A percentile compares a stretch with the other conserved stretches of the same genome.
These are phyloP conservation scores for Sardinella longiceps DNA, from an alignment of 2,797 vertebrate species.

Conservation along the genomic window DNA sequence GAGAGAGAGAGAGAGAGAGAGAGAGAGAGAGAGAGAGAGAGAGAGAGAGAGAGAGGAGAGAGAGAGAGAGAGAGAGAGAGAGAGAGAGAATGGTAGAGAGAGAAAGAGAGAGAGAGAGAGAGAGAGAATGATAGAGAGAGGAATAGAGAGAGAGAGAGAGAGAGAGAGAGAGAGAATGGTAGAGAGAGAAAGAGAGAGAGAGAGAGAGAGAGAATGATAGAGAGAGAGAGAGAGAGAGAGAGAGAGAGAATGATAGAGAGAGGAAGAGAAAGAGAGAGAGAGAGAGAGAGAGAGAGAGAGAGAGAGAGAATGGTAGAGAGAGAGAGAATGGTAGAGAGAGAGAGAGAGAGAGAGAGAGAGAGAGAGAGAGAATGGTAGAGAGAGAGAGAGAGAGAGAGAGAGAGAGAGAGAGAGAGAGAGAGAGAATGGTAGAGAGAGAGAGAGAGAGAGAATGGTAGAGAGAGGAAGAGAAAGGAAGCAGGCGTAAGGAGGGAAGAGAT, in stretches of 20 bases:
- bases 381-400: not conserved
- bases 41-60: not conserved
- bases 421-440: too few species aligned
- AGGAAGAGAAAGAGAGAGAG: too few species aligned
- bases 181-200: too few species aligned
- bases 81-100: not conserved
- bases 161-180: too few species aligned
- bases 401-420: slow-evolving; percentile 6
- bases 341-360: not conserved
- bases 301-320: not conserved
- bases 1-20: too few species aligned
- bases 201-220: too few species aligned
- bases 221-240: too few species aligned
- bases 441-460: too few species aligned
- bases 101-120: not conserved
- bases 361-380: not conserved
- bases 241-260: too few species aligned
- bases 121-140: not conserved
- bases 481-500: too few species aligned
- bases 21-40: not conserved
- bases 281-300: not conserved
- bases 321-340: not conserved
- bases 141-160: not conserved
- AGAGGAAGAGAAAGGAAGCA: not conserved
- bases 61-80: not conserved